Conservation (phyloP, 2,888 invertebrate genomes). For the Theretra japonica region DNA sequence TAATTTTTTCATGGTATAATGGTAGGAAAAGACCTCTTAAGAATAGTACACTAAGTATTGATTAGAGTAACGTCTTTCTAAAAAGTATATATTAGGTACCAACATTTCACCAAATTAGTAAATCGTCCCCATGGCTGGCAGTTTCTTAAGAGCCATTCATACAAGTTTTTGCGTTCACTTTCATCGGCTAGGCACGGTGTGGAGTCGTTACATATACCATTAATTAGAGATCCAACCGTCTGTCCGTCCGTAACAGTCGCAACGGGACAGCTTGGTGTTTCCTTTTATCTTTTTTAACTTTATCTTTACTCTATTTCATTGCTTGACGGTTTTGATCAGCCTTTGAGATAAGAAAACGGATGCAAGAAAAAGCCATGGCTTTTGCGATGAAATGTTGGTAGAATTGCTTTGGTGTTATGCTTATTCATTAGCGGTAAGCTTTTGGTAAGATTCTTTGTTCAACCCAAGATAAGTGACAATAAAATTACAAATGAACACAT, state of each 20-base stretch:
- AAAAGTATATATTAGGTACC: too few species aligned
- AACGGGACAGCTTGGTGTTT: conserved; percentile 13
- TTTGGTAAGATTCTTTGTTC: not conserved
- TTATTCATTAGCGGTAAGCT: conserved; percentile 3
- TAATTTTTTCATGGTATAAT: too few species aligned
- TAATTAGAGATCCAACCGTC: conserved; percentile 18
- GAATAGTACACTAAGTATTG: too few species aligned
- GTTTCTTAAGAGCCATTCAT: conserved; percentile 8
- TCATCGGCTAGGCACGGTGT: conserved; percentile 21
- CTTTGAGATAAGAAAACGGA: conserved; percentile 1
- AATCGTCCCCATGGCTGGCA: not conserved
- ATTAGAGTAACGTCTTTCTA: too few species aligned
- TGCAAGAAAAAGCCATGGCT: not conserved
- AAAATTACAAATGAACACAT: too few species aligned
- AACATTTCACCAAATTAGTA: too few species aligned
- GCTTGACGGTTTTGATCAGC: not conserved
- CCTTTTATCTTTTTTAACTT: conserved; percentile 18
- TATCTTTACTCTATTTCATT: not conserved
- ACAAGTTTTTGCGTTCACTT: conserved; percentile 25
- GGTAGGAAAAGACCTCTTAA: too few species aligned
- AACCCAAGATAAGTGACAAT: too few species aligned
- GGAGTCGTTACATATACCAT: conserved; percentile 22
- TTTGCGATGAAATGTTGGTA: not conserved
- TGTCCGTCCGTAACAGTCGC: conserved; percentile 31
- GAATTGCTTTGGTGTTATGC: not conserved